phyloP scores from a whole-genome alignment of 2,888 invertebrate genomes.

The Itoplectis maculator region DNA sequence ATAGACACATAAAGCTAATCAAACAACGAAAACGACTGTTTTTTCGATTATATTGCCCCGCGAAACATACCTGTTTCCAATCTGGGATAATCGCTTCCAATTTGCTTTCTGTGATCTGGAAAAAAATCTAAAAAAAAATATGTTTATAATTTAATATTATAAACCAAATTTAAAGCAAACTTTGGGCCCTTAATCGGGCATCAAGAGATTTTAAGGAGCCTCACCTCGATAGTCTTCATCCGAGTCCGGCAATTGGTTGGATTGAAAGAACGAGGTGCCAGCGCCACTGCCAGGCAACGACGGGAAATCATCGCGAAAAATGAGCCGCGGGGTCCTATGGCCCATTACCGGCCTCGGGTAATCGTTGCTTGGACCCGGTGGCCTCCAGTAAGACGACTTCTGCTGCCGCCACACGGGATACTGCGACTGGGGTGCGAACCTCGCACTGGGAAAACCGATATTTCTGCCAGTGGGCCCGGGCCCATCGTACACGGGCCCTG shows the following conservation, averaged over 20 bases:
- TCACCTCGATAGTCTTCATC: constrained; percentile 82
- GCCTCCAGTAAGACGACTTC: constrained; percentile 81
- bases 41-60: background rate
- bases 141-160: constrained; percentile 28
- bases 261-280: constrained; percentile 79
- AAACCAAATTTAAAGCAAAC: background rate
- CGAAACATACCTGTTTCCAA: constrained; percentile 81
- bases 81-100: constrained; percentile 81
- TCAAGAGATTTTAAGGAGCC: background rate
- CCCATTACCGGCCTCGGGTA: constrained; percentile 80
- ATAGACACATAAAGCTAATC: constrained; percentile 43
- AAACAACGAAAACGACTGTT: constrained; percentile 6
- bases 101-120: constrained; percentile 83
- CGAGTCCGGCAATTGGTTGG: constrained; percentile 81
- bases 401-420: constrained; percentile 80
- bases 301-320: constrained; percentile 82
- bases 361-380: constrained; percentile 66
- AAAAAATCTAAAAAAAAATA: constrained; percentile 65
- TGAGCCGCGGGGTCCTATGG: constrained; percentile 81
- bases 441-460: constrained; percentile 67
- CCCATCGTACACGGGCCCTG: constrained; percentile 75
- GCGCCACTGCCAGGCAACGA: constrained; percentile 75
- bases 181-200: background rate
- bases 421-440: constrained; percentile 72
- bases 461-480: constrained; percentile 67